Percentiles rank a stretch among this genome's conserved stretches.
phyloP scores from a whole-genome alignment of 1,140 invertebrate species.

The Drosophila simulans region DNA sequence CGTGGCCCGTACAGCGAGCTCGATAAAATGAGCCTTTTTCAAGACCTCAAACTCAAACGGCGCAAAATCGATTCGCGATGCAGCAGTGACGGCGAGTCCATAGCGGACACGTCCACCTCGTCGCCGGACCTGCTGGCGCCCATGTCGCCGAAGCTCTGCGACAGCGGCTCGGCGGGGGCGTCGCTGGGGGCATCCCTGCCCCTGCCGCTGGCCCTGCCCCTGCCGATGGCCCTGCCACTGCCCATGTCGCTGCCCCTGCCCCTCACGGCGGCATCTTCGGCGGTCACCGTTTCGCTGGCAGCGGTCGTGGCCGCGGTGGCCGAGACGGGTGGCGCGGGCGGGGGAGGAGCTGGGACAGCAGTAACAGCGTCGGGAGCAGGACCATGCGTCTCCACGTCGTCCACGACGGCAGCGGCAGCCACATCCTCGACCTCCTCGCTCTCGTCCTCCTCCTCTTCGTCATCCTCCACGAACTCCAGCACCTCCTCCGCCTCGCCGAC shows the following conservation, averaged over 20 bases:
- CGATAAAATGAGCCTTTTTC: conserved; percentile 99
- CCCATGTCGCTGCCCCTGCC: conserved; percentile 37
- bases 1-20: conserved; percentile 95
- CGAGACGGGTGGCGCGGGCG: conserved; percentile 18
- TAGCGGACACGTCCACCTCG: conserved; percentile 94
- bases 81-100: conserved; percentile 97
- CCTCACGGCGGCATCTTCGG: conserved; percentile 25
- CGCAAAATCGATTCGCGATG: conserved; percentile 98
- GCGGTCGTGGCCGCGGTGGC: conserved; percentile 51
- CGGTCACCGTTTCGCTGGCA: conserved; percentile 47
- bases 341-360: not conserved
- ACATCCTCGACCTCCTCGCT: conserved; percentile 51
- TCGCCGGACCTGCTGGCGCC: conserved; percentile 93
- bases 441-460: conserved; percentile 34
- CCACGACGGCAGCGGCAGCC: conserved; percentile 32
- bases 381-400: conserved; percentile 43
- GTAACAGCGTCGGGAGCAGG: conserved; percentile 17
- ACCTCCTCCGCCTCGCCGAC: conserved; percentile 29
- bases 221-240: conserved; percentile 50
- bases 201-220: conserved; percentile 62
- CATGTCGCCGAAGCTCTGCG: conserved; percentile 89
- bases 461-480: conserved; percentile 21
- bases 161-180: conserved; percentile 84
- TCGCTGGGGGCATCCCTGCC: conserved; percentile 65
- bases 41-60: conserved; percentile 98